Evolutionary conservation across 2,797 vertebrate genomes (phyloP), one percentile per base, ranked within the genome.

Genomic region (Selene dorsalis): DNA sequence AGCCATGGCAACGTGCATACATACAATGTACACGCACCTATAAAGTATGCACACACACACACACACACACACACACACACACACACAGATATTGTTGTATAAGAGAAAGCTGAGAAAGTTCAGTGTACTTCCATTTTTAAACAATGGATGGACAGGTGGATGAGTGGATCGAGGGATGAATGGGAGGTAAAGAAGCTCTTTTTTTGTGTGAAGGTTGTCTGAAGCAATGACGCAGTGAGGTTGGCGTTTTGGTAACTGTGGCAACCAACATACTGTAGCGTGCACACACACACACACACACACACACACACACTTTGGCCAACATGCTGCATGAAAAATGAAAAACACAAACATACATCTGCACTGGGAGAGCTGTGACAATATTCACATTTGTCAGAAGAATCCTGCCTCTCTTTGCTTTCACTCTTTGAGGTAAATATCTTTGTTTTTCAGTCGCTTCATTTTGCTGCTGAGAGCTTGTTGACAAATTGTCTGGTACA

Each of bases 231-330:
- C 90, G 93, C 89, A 91, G 89, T 91, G 84, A 93, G 90, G 93
- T 91, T 92, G 93, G 92, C 87, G 91, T 94, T 94, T 92, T 26
- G 82, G 94, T 95, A 87, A 90, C 94, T 90, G 89, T 91, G 90
- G 93, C 83, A 94, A 94, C 93, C 79, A 86, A 83, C 81, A 90
- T 90, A 91, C 84, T 89, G 83, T 84, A 88, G 69, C 3, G 12
- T 17, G 18, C 50, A 52, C 66, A 74, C 69, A 73, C 53, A 73
- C 68, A 82, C 62, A 73, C 70, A 73, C 66, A 63, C 69, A 57
- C 67, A 59, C 47, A 78, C 53, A 73, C 59, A 66, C 68, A 66
- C 64, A 45, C 22, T 26, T 63, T 64, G 79, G 59, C 61, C 75
- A 17, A 32, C 75, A 72, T 38, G 65, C 78, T n/a, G 48, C 43